A percentile compares a stretch with the other conserved stretches of the same genome.
Evolutionary conservation across 1,140 invertebrate species (phyloP).

Genomic region (Chymomyza costata): DNA sequence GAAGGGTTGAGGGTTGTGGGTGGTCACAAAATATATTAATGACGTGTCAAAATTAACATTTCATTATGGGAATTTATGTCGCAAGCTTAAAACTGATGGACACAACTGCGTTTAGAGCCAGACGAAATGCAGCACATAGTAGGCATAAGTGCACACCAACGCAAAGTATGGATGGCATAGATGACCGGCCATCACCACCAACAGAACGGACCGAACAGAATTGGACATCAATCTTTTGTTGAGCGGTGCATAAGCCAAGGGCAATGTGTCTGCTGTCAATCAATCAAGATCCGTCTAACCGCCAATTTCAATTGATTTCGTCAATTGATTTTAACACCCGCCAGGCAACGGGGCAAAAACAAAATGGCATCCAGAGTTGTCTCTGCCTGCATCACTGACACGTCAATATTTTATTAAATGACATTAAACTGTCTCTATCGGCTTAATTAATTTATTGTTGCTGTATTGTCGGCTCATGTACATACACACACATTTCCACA

Average conservation of each 20-base stretch:
- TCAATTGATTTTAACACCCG: slow-evolving; percentile 75
- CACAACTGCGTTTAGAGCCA: too few species aligned
- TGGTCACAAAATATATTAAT: slow-evolving; percentile 72
- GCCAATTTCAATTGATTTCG: slow-evolving; percentile 75
- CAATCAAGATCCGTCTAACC: slow-evolving; percentile 66
- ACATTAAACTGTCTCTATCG: slow-evolving; percentile 75
- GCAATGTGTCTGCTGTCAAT: slow-evolving; percentile 69
- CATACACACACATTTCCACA: slow-evolving; percentile 11
- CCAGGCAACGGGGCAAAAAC: slow-evolving; percentile 63
- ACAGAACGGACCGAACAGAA: slow-evolving; percentile 3
- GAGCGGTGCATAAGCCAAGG: slow-evolving; percentile 17
- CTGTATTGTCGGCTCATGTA: slow-evolving; percentile 57
- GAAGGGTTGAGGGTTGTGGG: slow-evolving; percentile 10
- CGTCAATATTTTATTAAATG: slow-evolving; percentile 76
- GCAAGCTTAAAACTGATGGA: slow-evolving; percentile 4
- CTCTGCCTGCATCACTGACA: slow-evolving; percentile 45
- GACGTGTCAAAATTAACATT: slow-evolving; percentile 75
- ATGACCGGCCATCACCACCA: too few species aligned
- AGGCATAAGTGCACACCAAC: too few species aligned
- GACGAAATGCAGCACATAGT: neutral
- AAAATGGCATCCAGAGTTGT: slow-evolving; percentile 44
- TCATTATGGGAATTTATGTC: slow-evolving; percentile 64
- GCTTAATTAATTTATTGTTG: slow-evolving; percentile 76
- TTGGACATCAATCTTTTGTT: slow-evolving; percentile 53
- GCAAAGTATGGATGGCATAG: too few species aligned